Percentiles rank a stretch among this genome's conserved stretches.
These are phyloP conservation scores for Pantala flavescens DNA, from an alignment of 1,140 invertebrate genomes.

Conservation along the genomic window DNA sequence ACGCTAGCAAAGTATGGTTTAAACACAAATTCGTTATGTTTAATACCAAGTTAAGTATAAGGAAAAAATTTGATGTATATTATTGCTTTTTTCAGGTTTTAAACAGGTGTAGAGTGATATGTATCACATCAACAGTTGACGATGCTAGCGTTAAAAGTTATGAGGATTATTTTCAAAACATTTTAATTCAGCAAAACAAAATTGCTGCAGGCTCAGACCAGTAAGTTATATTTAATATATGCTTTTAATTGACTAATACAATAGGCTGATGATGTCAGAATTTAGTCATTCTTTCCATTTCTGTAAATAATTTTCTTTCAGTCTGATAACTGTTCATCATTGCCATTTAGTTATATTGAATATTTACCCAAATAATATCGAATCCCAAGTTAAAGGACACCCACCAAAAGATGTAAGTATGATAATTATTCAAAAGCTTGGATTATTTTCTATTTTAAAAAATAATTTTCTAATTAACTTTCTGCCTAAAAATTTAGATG, in stretches of 20 bases:
- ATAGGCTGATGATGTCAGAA: constrained; percentile 20
- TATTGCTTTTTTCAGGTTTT: constrained; percentile 31
- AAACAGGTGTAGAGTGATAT: constrained; percentile 74
- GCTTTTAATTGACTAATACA: constrained; percentile 25
- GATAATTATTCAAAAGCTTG: constrained; percentile 21
- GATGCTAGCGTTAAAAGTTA: constrained; percentile 71
- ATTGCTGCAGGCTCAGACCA: constrained; percentile 48
- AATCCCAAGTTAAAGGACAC: constrained; percentile 61
- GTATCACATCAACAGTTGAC: constrained; percentile 75
- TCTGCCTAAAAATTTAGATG: constrained; percentile 35
- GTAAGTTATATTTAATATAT: constrained; percentile 31
- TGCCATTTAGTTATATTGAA: constrained; percentile 84
- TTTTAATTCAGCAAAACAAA: constrained; percentile 66
- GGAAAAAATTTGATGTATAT: not conserved
- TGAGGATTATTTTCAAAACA: constrained; percentile 73
- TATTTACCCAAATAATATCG: constrained; percentile 66
- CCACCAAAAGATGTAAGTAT: constrained; percentile 46
- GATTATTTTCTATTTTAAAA: constrained; percentile 16
- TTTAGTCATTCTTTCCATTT: not conserved
- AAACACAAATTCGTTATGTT: not conserved
- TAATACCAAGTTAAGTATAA: no score
- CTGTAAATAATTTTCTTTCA: constrained; percentile 34
- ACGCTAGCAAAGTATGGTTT: constrained; percentile 35
- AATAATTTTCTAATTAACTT: not conserved
- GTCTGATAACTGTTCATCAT: constrained; percentile 63